Percentiles rank a stretch among this genome's conserved stretches.
phyloP scores from a whole-genome alignment of 2,888 invertebrate species.

The Apomyelois bistriatella region DNA sequence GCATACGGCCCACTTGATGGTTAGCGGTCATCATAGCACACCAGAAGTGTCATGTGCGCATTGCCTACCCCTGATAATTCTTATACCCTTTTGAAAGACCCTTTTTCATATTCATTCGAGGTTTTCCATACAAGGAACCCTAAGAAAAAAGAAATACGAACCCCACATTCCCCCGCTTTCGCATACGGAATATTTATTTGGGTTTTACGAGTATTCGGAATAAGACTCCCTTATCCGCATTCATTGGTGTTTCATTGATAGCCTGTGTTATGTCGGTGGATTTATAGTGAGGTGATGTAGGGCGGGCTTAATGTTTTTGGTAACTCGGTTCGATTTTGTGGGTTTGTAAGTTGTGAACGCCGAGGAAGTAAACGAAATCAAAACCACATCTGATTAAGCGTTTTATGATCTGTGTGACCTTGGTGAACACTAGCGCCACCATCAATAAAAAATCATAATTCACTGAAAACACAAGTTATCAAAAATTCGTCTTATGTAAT shows the following conservation, averaged over 20 bases:
- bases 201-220: constrained; percentile 36
- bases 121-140: background rate
- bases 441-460: no score
- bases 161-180: constrained; percentile 17
- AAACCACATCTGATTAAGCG: background rate
- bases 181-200: constrained; percentile 34
- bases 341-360: background rate
- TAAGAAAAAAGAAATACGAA: constrained; percentile 11
- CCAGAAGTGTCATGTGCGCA: no score
- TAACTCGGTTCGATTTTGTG: background rate
- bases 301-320: constrained; percentile 10
- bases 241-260: constrained; percentile 30
- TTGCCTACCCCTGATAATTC: no score
- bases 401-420: no score
- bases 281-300: constrained; percentile 20
- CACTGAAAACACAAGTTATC: no score
- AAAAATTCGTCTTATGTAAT: no score
- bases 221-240: constrained; percentile 28
- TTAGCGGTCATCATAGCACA: no score
- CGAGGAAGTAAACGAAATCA: background rate
- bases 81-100: no score
- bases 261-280: constrained; percentile 24
- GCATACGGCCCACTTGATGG: no score
- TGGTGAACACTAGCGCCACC: no score
- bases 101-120: no score